phyloP scores from a whole-genome alignment of 1,140 invertebrate species.

The Drosophila ohnishii region DNA sequence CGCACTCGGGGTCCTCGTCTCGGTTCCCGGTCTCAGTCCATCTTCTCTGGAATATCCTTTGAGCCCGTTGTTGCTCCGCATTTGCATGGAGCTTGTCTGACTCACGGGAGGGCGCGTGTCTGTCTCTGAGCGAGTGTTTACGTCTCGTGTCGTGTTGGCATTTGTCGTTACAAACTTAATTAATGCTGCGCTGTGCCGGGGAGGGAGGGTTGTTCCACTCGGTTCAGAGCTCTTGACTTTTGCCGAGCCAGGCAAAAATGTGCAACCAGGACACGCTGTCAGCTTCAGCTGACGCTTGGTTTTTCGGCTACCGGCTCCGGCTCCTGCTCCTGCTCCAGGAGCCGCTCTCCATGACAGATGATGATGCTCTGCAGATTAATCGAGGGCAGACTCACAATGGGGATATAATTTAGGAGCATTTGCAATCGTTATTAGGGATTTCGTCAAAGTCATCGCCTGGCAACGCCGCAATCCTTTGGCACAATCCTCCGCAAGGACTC shows the following conservation, averaged over 20 bases:
- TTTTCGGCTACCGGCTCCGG: constrained; percentile 15
- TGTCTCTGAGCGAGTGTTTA: constrained; percentile 32
- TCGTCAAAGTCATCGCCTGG: constrained; percentile 28
- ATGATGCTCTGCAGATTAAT: constrained; percentile 28
- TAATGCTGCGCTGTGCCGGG: constrained; percentile 59
- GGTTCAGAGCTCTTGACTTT: constrained; percentile 57
- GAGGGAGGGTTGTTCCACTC: neutral
- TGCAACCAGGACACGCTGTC: constrained; percentile 57
- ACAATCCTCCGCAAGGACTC: neutral
- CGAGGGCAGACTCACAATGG: constrained; percentile 16
- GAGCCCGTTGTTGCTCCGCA: constrained; percentile 50
- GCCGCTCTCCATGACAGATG: constrained; percentile 1
- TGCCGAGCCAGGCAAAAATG: constrained; percentile 50
- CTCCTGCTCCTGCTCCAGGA: neutral
- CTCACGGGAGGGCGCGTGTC: constrained; percentile 42
- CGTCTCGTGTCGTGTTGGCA: constrained; percentile 67
- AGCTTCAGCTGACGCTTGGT: constrained; percentile 55
- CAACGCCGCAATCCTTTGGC: constrained; percentile 27
- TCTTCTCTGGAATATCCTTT: constrained; percentile 43
- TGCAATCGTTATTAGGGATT: constrained; percentile 28
- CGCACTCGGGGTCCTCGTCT: constrained; percentile 1
- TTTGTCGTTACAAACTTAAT: constrained; percentile 76
- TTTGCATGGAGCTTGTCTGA: constrained; percentile 53
- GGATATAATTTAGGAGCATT: constrained; percentile 29
- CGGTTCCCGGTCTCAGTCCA: constrained; percentile 1